Percentiles rank a stretch among this genome's conserved stretches.
Evolutionary conservation across 2,888 invertebrate genomes (phyloP).

Genomic region (Synanthedon vespiformis): DNA sequence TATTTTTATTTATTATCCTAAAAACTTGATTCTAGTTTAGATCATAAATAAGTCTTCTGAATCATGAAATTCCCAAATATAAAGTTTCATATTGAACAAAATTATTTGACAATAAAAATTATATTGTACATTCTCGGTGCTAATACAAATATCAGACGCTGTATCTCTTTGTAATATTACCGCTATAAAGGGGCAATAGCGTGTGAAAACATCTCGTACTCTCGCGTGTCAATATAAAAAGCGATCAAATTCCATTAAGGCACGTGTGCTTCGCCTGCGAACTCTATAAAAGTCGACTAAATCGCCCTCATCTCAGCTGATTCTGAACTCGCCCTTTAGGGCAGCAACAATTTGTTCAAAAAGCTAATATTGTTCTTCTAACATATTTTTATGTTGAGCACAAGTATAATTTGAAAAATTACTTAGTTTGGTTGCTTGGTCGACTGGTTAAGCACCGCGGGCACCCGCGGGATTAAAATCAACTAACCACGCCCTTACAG

Average conservation of each 20-base stretch:
- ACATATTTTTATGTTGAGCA: too few relatives aligned
- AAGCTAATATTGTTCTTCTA: not conserved
- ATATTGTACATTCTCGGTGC: not conserved
- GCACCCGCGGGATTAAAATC: too few relatives aligned
- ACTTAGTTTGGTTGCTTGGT: too few relatives aligned
- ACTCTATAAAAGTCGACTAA: slow-evolving; percentile 3
- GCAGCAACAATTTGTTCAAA: not conserved
- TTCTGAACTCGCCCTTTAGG: not conserved
- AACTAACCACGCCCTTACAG: too few relatives aligned
- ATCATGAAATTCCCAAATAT: too few relatives aligned
- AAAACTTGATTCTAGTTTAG: too few relatives aligned
- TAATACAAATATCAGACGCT: not conserved
- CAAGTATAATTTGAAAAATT: too few relatives aligned
- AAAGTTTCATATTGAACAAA: too few relatives aligned
- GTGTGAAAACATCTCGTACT: slow-evolving; percentile 23
- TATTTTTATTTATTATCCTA: too few relatives aligned
- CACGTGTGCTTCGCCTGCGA: slow-evolving; percentile 2
- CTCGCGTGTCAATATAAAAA: slow-evolving; percentile 25
- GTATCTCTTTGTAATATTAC: not conserved
- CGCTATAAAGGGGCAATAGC: slow-evolving; percentile 12
- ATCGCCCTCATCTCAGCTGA: slow-evolving; percentile 3
- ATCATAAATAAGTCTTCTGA: too few relatives aligned
- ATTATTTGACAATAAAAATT: not conserved
- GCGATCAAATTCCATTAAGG: slow-evolving; percentile 27
- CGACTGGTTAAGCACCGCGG: too few relatives aligned